These are phyloP conservation scores for Ovibos moschatus DNA, from an alignment of 2,113 vertebrate species.

Conservation along the genomic window DNA sequence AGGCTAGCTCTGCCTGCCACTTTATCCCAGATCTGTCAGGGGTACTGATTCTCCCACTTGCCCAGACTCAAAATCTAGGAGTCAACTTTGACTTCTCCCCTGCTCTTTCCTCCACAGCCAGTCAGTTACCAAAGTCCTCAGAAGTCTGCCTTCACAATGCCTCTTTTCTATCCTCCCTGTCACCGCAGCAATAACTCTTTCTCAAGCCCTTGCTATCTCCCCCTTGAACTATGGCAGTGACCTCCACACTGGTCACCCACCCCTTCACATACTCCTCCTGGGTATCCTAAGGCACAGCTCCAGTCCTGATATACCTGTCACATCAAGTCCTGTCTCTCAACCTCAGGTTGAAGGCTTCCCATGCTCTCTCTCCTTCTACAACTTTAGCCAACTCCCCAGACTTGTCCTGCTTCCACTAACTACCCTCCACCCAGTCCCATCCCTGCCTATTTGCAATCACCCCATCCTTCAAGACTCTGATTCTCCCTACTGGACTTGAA, in stretches of 20 bases:
- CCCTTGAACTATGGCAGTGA: background rate
- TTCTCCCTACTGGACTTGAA: background rate
- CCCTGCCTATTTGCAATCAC: background rate
- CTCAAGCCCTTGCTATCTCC: background rate
- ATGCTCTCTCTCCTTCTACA: constrained; percentile 11
- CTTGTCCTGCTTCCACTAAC: background rate
- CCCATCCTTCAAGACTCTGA: background rate
- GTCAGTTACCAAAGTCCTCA: background rate
- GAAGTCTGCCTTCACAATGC: background rate
- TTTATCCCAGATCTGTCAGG: background rate
- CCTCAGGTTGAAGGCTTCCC: background rate
- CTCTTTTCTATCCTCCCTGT: background rate
- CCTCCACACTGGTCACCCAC: background rate
- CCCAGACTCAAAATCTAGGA: background rate
- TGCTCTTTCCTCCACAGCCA: background rate
- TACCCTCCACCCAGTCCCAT: background rate
- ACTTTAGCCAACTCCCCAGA: background rate
- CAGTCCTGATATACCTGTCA: background rate
- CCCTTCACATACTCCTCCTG: background rate
- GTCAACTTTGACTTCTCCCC: background rate
- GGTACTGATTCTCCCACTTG: background rate
- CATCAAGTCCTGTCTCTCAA: background rate
- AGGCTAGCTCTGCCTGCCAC: background rate
- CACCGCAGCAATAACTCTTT: background rate
- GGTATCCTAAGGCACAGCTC: background rate